Base-by-base conservation (phyloP, 1,140 invertebrate genomes). In the Trypoxylus dichotomus region DNA sequence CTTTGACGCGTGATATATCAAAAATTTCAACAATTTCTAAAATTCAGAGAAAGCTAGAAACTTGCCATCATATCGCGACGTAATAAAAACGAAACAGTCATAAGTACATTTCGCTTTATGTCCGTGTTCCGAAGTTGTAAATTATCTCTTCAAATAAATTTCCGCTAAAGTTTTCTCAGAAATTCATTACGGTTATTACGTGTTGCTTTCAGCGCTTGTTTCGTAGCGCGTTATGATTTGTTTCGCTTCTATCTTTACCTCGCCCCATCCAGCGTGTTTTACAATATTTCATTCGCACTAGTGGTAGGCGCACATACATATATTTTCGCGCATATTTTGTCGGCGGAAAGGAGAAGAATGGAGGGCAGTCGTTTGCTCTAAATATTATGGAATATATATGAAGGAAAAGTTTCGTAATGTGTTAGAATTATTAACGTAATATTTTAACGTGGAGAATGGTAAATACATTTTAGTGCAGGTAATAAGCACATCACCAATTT, bases 181-280 rank as follows among this genome's bases (percentile, higher is more conserved):
- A 68, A 68, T 68, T 68, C 60, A 68, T 68, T 68, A 68, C 60
- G 3, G 60, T 68, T 68, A 68, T 68, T 68, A 68, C 60, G 60
- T 68, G 60, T 68, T 68, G 60, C 60, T 68, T 68, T 68, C 60
- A 29, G 60, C 60, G 19, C 27, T 68, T 68, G 60, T 68, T 68
- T 27, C 60, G 60, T n/a, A n/a, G 47, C 60, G 60, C 60, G 60
- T 68, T 68, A 68, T 68, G 60, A 68, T 68, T 68, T 68, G 60
- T 68, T 68, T 68, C 60, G 24, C 27, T 24, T 24, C 60, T 24
- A 68, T 24, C 60, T 54, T 15, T 24, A 7, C 21, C 27, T 29
- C 60, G 7, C 60, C 15, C 60, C 60, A 68, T 25, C 8, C 24
- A 29, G 25, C 24, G 24, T 68, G 60, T 27, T 68, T 68, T 68